Conservation (phyloP, 2,888 invertebrate genomes). For the Rutpela maculata region DNA sequence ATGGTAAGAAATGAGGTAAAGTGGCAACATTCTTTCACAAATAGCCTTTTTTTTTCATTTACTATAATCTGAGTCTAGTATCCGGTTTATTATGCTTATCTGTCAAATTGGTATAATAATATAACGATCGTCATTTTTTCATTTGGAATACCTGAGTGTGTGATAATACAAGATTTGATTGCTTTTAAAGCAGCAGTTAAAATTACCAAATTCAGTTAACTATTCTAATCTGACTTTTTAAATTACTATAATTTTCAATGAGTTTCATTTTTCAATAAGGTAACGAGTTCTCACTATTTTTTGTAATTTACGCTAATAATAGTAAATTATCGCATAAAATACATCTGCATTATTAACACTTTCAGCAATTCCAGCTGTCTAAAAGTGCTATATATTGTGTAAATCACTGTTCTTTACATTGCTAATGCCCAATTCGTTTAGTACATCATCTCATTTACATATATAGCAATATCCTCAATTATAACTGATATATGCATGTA, state of each 20-base stretch:
- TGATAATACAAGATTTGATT: neutral
- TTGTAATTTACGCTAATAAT: slow-evolving; percentile 4
- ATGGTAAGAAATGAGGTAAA: too few species aligned
- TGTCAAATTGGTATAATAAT: slow-evolving; percentile 2
- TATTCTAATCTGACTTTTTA: neutral
- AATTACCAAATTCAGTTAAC: slow-evolving; percentile 4
- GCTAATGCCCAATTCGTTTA: neutral
- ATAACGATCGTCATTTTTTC: neutral
- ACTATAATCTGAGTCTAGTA: too few species aligned
- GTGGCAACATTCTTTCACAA: too few species aligned
- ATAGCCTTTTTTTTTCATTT: too few species aligned
- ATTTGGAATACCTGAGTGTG: neutral
- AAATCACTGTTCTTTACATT: slow-evolving; percentile 1
- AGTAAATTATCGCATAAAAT: slow-evolving; percentile 4
- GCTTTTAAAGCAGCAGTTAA: neutral
- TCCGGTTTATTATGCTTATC: neutral
- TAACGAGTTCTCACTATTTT: neutral
- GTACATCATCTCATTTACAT: neutral
- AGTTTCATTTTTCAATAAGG: neutral
- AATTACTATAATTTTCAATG: slow-evolving; percentile 7
- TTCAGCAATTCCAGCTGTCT: slow-evolving; percentile 16
- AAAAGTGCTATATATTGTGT: slow-evolving; percentile 10
- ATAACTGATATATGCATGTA: neutral
- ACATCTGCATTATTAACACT: slow-evolving; percentile 17
- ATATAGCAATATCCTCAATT: slow-evolving; percentile 3